phyloP scores from a whole-genome alignment of 2,888 invertebrate species.

The Shargacucullia verbasci region DNA sequence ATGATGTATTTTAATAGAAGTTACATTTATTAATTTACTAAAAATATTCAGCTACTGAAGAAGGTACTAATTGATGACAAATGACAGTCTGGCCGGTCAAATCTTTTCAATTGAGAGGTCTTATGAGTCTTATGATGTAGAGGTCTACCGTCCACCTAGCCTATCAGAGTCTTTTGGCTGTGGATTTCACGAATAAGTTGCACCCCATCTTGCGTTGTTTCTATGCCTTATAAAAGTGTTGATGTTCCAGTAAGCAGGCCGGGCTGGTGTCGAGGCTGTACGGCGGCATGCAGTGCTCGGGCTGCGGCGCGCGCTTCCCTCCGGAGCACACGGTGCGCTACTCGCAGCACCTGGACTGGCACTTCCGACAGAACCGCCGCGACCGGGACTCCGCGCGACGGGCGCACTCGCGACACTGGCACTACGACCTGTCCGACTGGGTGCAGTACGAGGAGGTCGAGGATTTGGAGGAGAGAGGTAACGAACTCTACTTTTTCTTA shows the following conservation, averaged over 20 bases:
- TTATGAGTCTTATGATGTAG: too few relatives aligned
- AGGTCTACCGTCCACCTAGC: too few relatives aligned
- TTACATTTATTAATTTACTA: too few relatives aligned
- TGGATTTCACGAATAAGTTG: too few relatives aligned
- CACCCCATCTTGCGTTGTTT: too few relatives aligned
- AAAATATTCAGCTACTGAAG: too few relatives aligned
- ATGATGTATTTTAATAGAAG: too few relatives aligned
- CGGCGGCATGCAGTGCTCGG: constrained; percentile 98
- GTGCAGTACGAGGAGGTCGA: constrained; percentile 98
- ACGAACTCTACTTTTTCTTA: too few relatives aligned
- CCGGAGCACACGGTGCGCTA: constrained; percentile 96
- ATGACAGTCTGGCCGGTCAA: too few relatives aligned
- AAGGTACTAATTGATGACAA: too few relatives aligned
- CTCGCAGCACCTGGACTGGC: constrained; percentile 99
- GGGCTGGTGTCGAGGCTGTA: constrained; percentile 92
- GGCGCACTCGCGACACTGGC: constrained; percentile 96
- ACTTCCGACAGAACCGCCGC: constrained; percentile 97
- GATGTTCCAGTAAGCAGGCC: constrained; percentile 90
- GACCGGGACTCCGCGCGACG: constrained; percentile 95
- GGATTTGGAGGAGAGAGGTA: constrained; percentile 96
- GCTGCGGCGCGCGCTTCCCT: constrained; percentile 98
- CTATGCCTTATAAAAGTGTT: neutral
- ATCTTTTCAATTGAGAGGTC: too few relatives aligned
- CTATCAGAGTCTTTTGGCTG: too few relatives aligned
- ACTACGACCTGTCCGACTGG: constrained; percentile 97